phyloP scores from a whole-genome alignment of 2,113 vertebrate species.

The Chrysemys picta region DNA sequence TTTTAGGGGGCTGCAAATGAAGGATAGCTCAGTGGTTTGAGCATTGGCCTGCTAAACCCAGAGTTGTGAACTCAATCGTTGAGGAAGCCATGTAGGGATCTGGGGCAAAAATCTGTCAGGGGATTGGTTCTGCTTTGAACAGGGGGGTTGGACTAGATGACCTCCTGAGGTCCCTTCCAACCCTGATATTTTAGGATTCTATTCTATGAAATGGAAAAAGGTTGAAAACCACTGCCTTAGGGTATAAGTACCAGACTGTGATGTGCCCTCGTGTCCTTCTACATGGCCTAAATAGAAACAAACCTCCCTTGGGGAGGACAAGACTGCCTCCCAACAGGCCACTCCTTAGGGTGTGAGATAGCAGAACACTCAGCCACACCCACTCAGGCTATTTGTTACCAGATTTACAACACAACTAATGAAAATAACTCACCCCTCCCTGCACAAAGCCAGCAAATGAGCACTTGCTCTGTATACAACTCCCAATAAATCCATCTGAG shows the following conservation, averaged over 20 bases:
- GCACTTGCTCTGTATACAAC: neutral
- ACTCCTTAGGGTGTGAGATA: neutral
- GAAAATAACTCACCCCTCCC: neutral
- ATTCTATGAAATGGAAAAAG: neutral
- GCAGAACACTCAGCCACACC: too few species aligned
- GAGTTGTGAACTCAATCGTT: too few species aligned
- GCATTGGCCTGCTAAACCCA: too few species aligned
- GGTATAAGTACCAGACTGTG: neutral
- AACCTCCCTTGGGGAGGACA: neutral
- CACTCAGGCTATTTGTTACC: neutral
- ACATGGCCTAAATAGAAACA: neutral
- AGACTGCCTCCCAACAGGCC: neutral
- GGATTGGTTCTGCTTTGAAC: too few species aligned
- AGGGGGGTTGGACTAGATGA: too few species aligned
- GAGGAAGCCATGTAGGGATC: too few species aligned
- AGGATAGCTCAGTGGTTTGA: too few species aligned
- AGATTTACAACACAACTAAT: rapidly evolving
- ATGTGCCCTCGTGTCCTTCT: neutral
- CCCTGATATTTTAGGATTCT: too few species aligned
- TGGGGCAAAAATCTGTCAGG: too few species aligned
- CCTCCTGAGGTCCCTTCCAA: too few species aligned
- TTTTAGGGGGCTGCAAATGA: neutral
- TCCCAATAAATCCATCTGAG: neutral
- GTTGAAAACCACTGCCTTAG: neutral
- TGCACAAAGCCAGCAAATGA: neutral